Base-by-base conservation (phyloP, 2,797 vertebrate species). In the Pseudopleuronectes americanus region DNA sequence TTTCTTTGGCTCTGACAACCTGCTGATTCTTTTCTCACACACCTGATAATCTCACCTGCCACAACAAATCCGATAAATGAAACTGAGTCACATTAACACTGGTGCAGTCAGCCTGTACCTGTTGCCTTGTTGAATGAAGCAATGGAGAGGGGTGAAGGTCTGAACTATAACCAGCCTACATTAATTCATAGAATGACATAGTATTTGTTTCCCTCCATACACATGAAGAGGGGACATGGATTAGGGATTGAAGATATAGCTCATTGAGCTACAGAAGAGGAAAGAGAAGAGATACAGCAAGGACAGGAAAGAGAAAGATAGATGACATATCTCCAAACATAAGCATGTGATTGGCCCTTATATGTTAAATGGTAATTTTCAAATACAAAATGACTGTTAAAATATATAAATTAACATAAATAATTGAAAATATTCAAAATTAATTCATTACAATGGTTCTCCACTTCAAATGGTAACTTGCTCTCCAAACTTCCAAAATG, bases 401-500 rank as follows among this genome's bases (percentile, higher is more conserved):
- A 43, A 17, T 43, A 43, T 4, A 43, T 16, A 43, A 43, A 43
- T 16, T 43, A 6, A 6, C 13, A 43, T 43, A 43, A 7, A 48
- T 19, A 48, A n/a, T 7, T 19, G 7, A 19, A 48, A 48, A 3
- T 48, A 21, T 48, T 48, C 45, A 4, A 19, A 48, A 48, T 19
- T 5, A 21, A 8, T 48, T n/a, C 3, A 33, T 23, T 58, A 13
- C 10, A 22, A 9, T 33, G 28, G 52, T 28, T 70, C 64, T 68
- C 56, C 26, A 72, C 66, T 73, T 84, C 78, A 72, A 79, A 82
- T 43, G 23, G 49, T 31, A 38, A 66, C 68, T 56, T 43, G 57
- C 64, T 70, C 77, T 79, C 80, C 78, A 77, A 83, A 88, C 66
- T 81, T 9, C 61, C 57, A 43, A 64, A 60, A 76, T 86, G 28